Percentiles rank a stretch among this genome's conserved stretches.
Conservation (phyloP, 2,113 vertebrate species). For the Oncorhynchus keta region DNA sequence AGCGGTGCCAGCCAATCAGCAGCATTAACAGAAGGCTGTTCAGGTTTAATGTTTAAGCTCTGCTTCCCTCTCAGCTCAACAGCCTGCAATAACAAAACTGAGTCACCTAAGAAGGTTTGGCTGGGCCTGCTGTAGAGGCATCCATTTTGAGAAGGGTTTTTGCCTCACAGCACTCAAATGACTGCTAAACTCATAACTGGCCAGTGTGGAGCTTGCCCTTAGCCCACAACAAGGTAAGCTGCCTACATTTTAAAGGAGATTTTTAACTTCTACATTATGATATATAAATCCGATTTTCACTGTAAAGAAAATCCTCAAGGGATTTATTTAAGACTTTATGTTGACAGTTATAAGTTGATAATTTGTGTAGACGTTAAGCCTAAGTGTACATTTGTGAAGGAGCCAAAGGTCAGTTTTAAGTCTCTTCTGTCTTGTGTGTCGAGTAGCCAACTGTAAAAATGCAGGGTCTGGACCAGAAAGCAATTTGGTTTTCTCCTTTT, state of each 20-base stretch:
- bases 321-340: neutral
- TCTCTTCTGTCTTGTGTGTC: slow-evolving; percentile 21
- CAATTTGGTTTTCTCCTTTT: neutral
- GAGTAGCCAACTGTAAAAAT: neutral
- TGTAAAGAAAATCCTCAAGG: neutral
- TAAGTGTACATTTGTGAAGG: slow-evolving; percentile 1
- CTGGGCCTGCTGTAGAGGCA: slow-evolving; percentile 19
- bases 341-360: neutral
- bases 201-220: neutral
- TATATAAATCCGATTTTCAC: neutral
- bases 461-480: neutral
- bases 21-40: slow-evolving; percentile 27
- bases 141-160: slow-evolving; percentile 50
- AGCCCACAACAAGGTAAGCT: slow-evolving; percentile 27
- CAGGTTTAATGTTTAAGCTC: slow-evolving; percentile 72
- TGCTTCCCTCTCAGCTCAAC: slow-evolving; percentile 28
- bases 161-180: neutral
- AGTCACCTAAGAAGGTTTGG: slow-evolving; percentile 55
- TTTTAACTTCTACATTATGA: neutral
- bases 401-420: slow-evolving; percentile 36
- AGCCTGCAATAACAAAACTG: slow-evolving; percentile 23
- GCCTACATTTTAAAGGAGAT: neutral
- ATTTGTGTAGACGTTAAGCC: neutral
- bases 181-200: neutral
- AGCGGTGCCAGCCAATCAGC: slow-evolving; percentile 33